Percentiles rank a stretch among this genome's conserved stretches.
These are phyloP conservation scores for Phoenicopterus ruber DNA, from an alignment of 2,113 vertebrate genomes.

Conservation along the genomic window DNA sequence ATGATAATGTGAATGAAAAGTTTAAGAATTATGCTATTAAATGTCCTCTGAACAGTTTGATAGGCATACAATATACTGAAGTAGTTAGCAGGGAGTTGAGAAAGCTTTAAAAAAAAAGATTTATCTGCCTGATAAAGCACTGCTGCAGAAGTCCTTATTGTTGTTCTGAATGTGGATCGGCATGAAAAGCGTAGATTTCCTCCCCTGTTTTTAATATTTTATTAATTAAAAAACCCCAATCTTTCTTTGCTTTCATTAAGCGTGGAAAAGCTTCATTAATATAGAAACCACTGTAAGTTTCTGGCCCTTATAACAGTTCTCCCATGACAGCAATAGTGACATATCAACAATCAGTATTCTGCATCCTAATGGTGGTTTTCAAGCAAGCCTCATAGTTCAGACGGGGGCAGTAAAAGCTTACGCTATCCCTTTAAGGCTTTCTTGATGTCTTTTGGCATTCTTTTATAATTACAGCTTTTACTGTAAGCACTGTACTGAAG, in stretches of 20 bases:
- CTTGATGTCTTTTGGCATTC: slow-evolving; percentile 60
- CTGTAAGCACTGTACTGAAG: slow-evolving; percentile 57
- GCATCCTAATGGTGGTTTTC: slow-evolving; percentile 74
- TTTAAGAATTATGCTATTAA: slow-evolving; percentile 33
- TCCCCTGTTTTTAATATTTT: slow-evolving; percentile 68
- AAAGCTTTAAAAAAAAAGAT: background rate
- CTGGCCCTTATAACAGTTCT: slow-evolving; percentile 43
- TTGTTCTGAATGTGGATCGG: background rate
- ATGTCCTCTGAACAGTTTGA: slow-evolving; percentile 15
- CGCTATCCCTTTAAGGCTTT: slow-evolving; percentile 66
- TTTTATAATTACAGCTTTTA: slow-evolving; percentile 70
- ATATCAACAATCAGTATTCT: slow-evolving; percentile 70
- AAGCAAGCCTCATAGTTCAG: slow-evolving; percentile 71
- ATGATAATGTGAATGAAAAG: background rate
- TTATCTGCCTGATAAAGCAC: slow-evolving; percentile 44
- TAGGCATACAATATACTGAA: background rate
- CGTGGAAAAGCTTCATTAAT: slow-evolving; percentile 69
- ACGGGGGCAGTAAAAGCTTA: slow-evolving; percentile 73
- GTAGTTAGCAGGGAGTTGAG: background rate
- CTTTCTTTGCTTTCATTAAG: slow-evolving; percentile 70
- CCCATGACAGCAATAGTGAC: slow-evolving; percentile 69
- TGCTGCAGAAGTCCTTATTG: slow-evolving; percentile 33
- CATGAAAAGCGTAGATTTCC: slow-evolving; percentile 45
- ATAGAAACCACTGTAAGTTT: slow-evolving; percentile 55
- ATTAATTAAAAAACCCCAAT: slow-evolving; percentile 65